Evolutionary conservation across 92 coral and sea anemone genomes (phyloP).

Genomic region (Diadumene lineata): DNA sequence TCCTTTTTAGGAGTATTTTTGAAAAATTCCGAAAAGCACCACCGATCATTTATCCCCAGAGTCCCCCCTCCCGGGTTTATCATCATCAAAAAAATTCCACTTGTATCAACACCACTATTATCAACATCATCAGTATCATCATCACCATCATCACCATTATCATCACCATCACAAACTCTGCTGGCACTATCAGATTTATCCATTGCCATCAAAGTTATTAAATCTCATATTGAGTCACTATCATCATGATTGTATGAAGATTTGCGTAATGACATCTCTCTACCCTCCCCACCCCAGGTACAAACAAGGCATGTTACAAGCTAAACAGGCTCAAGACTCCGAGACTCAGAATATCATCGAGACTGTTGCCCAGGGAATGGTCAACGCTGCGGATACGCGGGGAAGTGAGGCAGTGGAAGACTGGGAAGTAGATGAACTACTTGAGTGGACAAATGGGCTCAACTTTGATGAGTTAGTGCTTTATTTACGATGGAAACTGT

Average conservation of each 20-base stretch:
- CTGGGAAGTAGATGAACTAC: constrained; percentile 98
- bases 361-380: constrained; percentile 90
- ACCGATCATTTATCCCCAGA: too few species aligned
- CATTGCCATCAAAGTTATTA: not conserved
- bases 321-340: constrained; percentile 56
- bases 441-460: constrained; percentile 96
- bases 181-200: not conserved
- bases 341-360: constrained; percentile 68
- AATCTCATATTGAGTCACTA: not conserved
- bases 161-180: not conserved
- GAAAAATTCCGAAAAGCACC: too few species aligned
- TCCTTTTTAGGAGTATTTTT: too few species aligned
- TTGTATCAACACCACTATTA: not conserved
- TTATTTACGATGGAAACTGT: not conserved
- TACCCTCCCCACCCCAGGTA: constrained; percentile 61
- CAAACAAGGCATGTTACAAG: constrained; percentile 80
- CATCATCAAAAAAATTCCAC: not conserved
- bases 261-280: not conserved
- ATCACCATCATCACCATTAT: not conserved
- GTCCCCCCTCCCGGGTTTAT: not conserved
- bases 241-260: not conserved
- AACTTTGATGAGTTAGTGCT: constrained; percentile 86
- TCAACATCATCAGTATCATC: not conserved
- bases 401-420: constrained; percentile 94
- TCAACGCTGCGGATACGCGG: constrained; percentile 69